Base-by-base conservation (phyloP, 2,888 invertebrate species). In the Latheticus oryzae region DNA sequence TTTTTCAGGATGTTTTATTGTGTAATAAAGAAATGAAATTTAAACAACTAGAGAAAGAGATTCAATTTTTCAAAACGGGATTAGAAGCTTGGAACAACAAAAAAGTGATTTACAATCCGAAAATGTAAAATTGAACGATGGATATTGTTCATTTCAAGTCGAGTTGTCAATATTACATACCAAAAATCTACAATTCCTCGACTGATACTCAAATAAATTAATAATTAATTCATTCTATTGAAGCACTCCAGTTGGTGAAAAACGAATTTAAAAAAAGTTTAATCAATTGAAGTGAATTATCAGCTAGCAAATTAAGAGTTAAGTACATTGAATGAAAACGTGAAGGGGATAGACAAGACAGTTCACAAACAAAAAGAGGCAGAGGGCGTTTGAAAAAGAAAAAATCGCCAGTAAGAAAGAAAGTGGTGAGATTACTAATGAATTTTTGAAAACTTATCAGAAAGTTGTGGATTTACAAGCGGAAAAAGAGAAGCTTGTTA, bases 81-180 rank as follows among this genome's bases (percentile, higher is more conserved):
- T 17, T 37, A 16, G 38, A 55, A 38, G 33, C 56, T 30, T n/a
- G n/a, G 35, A 7, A 26, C 60, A 60, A 33, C 53, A 37, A 48
- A 21, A 13, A 64, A 67, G 24, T 23, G 61, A 1, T 56, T 51
- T 9, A 60, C 57, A 15, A 43, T 64, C 8, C 56, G 5, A 65
- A 65, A 26, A 38, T 70, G 3, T 67, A 69, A 43, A 64, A 66
- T 58, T 67, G 68, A 5, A 40, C 60, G 21, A 43, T 62, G 21
- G 47, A 21, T 38, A 47, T 23, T 33, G 13, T 63, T 50, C 38
- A 64, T 30, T 11, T 33, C 62, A 15, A 50, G 60, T 59, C 48
- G 42, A 23, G 11, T 60, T 12, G 58, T 64, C 42, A 48, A 55
- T 23, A 63, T n/a, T n/a, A n/a, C n/a, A n/a, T n/a, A n/a, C n/a